A percentile compares a stretch with the other conserved stretches of the same genome.
Evolutionary conservation across 92 coral and sea anemone genomes (phyloP).

Genomic region (Porites cylindrica): DNA sequence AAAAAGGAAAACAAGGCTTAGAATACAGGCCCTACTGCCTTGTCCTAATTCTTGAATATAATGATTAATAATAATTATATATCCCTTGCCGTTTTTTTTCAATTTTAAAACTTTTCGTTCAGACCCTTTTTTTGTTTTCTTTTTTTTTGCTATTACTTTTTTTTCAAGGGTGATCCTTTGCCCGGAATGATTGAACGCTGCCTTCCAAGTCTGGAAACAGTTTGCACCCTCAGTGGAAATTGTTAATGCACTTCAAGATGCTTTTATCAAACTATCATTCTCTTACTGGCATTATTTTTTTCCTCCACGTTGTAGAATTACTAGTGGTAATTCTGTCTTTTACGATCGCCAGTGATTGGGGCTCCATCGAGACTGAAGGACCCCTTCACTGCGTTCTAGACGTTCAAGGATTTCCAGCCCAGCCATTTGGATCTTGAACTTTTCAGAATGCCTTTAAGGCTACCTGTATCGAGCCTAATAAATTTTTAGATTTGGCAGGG

Average conservation of each 20-base stretch:
- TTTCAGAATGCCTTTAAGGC: slow-evolving; percentile 42
- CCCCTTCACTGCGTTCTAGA: slow-evolving; percentile 25
- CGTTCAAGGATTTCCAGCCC: slow-evolving; percentile 15
- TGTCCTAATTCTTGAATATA: background rate
- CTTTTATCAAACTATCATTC: background rate
- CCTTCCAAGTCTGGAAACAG: background rate
- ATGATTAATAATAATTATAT: no score
- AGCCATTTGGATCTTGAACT: slow-evolving; percentile 25
- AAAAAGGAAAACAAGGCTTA: background rate
- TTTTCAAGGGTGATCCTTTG: no score
- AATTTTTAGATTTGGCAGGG: slow-evolving; percentile 5
- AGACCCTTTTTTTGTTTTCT: no score
- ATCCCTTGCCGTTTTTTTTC: no score
- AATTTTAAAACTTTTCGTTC: no score
- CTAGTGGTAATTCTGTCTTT: slow-evolving; percentile 24
- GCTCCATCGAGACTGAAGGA: slow-evolving; percentile 28
- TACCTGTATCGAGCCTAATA: slow-evolving; percentile 4
- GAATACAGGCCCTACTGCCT: background rate
- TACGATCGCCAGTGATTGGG: slow-evolving; percentile 22
- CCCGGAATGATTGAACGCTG: no score
- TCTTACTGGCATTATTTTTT: background rate
- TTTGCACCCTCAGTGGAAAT: background rate
- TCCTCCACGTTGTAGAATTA: slow-evolving; percentile 23
- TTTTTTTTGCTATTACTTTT: no score
- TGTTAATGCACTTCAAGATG: background rate